Conservation (phyloP, 2,888 invertebrate species). For the Ommatoiulus sabulosus region DNA sequence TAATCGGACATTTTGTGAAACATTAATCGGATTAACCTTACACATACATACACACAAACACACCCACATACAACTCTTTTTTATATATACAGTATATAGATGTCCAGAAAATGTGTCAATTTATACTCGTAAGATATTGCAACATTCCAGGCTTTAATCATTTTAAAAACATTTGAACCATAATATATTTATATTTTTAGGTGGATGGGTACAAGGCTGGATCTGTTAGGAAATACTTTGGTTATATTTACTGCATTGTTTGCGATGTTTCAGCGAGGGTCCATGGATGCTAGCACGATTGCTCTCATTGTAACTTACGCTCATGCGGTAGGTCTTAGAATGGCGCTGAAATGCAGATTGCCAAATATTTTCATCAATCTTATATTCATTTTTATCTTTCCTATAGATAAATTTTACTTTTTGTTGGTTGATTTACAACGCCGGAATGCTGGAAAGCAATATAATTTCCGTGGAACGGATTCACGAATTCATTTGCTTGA, state of each 20-base stretch:
- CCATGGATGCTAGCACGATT: conserved; percentile 68
- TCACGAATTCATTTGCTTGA: conserved; percentile 91
- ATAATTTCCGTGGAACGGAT: conserved; percentile 97
- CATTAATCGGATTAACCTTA: too few relatives aligned
- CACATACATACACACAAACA: too few relatives aligned
- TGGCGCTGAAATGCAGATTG: neutral
- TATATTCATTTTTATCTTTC: neutral
- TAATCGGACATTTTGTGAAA: too few relatives aligned
- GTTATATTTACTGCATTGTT: conserved; percentile 73
- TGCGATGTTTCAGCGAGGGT: conserved; percentile 69
- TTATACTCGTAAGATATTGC: neutral
- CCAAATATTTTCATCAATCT: neutral
- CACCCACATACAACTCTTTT: too few relatives aligned
- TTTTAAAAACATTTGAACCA: too few relatives aligned
- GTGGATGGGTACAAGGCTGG: conserved; percentile 70
- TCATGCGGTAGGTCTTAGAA: conserved; percentile 66
- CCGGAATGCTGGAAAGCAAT: conserved; percentile 96
- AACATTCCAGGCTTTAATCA: neutral
- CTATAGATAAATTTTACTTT: conserved; percentile 90
- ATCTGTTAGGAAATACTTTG: conserved; percentile 72
- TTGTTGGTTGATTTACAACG: conserved; percentile 96
- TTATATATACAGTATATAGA: too few relatives aligned
- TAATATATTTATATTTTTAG: conserved; percentile 61
- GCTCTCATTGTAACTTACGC: conserved; percentile 86
- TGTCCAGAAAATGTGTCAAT: neutral